phyloP scores from a whole-genome alignment of 2,797 vertebrate species.

The Rhadinocentrus ornatus region DNA sequence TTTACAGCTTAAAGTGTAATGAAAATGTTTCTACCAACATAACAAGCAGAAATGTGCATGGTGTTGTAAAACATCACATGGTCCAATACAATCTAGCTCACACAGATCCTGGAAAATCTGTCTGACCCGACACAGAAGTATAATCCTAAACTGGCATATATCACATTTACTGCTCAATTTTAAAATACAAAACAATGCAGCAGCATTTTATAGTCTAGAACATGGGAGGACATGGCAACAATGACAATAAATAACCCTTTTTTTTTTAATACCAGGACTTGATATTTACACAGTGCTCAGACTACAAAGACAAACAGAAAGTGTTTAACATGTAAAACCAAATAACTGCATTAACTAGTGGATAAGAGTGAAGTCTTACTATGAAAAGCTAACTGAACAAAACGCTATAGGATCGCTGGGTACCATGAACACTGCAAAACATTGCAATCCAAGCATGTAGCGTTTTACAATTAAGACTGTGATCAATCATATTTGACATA shows the following conservation, averaged over 20 bases:
- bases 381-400: background rate
- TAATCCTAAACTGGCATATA: constrained; percentile 22
- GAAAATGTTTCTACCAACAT: constrained; percentile 12
- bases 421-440: background rate
- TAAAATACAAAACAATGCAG: constrained; percentile 53
- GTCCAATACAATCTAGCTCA: constrained; percentile 18
- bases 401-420: background rate
- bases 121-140: constrained; percentile 36
- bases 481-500: background rate
- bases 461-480: background rate
- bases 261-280: constrained; percentile 44
- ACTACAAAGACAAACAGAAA: constrained; percentile 40
- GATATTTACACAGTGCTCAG: constrained; percentile 33
- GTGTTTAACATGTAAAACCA: constrained; percentile 38
- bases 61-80: constrained; percentile 12
- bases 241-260: constrained; percentile 54
- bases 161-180: constrained; percentile 45
- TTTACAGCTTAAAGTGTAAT: constrained; percentile 21
- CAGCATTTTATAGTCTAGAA: constrained; percentile 44
- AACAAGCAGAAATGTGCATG: constrained; percentile 8
- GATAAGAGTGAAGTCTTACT: background rate
- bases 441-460: background rate
- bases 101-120: constrained; percentile 23
- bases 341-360: constrained; percentile 10
- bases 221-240: constrained; percentile 55